phyloP scores from a whole-genome alignment of 2,113 vertebrate genomes.

The Haemorhous mexicanus region DNA sequence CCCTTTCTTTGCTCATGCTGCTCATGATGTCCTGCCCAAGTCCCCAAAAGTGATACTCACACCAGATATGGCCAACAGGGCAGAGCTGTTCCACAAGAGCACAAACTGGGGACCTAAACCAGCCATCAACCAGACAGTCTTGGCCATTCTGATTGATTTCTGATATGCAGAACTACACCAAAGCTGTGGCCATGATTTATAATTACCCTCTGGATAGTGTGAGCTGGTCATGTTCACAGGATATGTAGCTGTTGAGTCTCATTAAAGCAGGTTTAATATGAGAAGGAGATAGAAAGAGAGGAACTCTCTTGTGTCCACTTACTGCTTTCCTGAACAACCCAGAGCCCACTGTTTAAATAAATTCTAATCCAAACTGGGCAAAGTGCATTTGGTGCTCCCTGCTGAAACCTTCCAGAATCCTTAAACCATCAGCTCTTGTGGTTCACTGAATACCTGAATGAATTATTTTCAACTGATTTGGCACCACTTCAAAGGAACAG shows the following conservation, averaged over 20 bases:
- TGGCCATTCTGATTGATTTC: background rate
- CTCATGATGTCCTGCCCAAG: background rate
- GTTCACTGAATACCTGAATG: slow-evolving; percentile 14
- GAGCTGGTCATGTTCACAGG: background rate
- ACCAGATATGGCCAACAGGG: background rate
- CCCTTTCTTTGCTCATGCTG: background rate
- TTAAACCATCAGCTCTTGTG: slow-evolving; percentile 11
- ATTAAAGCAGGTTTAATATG: background rate
- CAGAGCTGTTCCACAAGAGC: background rate
- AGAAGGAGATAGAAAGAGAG: background rate
- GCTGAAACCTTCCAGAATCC: background rate
- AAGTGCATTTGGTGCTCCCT: background rate
- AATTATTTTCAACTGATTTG: slow-evolving; percentile 26
- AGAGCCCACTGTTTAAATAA: background rate
- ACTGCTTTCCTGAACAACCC: background rate
- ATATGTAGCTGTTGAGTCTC: background rate
- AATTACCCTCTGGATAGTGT: background rate
- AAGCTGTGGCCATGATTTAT: background rate
- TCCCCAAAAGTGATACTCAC: background rate
- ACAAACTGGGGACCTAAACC: background rate
- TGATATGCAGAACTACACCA: background rate
- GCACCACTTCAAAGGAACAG: slow-evolving; percentile 38
- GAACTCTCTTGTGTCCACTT: background rate
- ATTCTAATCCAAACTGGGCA: background rate
- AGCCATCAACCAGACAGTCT: background rate